Evolutionary conservation across 2,113 vertebrate genomes (phyloP).

Genomic region (Periophthalmus modestus): DNA sequence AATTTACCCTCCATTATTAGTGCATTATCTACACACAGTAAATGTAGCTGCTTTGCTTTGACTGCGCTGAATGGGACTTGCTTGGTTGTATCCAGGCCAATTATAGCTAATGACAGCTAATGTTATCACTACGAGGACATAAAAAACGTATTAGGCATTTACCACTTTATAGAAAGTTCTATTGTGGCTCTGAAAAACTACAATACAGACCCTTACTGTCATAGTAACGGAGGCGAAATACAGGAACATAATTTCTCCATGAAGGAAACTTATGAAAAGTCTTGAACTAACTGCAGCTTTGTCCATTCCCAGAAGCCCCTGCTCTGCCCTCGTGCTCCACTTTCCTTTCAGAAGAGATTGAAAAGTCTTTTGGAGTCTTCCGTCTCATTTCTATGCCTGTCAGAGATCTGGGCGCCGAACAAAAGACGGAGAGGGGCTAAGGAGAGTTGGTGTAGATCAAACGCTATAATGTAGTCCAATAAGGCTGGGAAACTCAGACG

Average conservation of each 20-base stretch:
- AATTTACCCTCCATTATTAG: conserved; percentile 16
- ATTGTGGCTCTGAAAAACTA: conserved; percentile 25
- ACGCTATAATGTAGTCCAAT: conserved; percentile 71
- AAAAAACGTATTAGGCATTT: conserved; percentile 15
- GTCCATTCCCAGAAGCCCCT: conserved; percentile 42
- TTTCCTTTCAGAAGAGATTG: conserved; percentile 69
- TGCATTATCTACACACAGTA: background rate
- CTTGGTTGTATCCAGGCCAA: background rate
- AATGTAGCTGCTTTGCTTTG: background rate
- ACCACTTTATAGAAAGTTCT: conserved; percentile 22
- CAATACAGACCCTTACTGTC: conserved; percentile 39
- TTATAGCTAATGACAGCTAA: background rate
- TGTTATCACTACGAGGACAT: conserved; percentile 8
- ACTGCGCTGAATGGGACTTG: background rate
- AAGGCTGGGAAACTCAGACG: conserved; percentile 60
- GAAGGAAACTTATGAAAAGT: conserved; percentile 47
- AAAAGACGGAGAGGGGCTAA: conserved; percentile 46
- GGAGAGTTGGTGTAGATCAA: conserved; percentile 66
- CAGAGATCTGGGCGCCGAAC: conserved; percentile 54
- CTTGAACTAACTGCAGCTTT: conserved; percentile 60
- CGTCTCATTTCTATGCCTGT: conserved; percentile 69
- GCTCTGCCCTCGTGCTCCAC: conserved; percentile 51
- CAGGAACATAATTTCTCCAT: conserved; percentile 46
- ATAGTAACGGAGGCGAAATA: conserved; percentile 56
- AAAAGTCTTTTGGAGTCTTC: conserved; percentile 66